phyloP scores from a whole-genome alignment of 2,888 invertebrate species.

The Cybosia mesomella region DNA sequence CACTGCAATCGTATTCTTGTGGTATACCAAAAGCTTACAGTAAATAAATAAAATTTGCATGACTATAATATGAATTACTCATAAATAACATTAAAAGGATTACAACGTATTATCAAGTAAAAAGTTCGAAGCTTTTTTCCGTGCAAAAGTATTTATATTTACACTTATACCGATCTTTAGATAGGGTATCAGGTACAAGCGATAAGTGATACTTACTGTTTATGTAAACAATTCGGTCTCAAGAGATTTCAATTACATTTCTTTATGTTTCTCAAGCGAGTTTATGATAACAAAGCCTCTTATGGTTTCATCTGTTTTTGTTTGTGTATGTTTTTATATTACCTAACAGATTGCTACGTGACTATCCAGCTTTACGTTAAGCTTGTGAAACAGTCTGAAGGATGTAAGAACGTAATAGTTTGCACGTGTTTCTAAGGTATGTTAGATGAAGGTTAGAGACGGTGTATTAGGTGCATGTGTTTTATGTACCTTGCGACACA shows the following conservation, averaged over 20 bases:
- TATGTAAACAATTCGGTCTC: slow-evolving; percentile 36
- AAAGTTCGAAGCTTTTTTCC: slow-evolving; percentile 29
- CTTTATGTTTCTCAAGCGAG: slow-evolving; percentile 20
- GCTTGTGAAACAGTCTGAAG: slow-evolving; percentile 48
- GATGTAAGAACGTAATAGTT: slow-evolving; percentile 52
- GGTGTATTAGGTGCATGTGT: slow-evolving; percentile 49
- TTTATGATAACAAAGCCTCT: slow-evolving; percentile 21
- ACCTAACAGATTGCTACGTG: slow-evolving; percentile 47
- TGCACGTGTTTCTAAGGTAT: slow-evolving; percentile 54
- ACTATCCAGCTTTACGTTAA: slow-evolving; percentile 41
- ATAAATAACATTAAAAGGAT: not conserved
- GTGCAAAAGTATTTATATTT: slow-evolving; percentile 17
- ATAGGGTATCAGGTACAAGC: slow-evolving; percentile 32
- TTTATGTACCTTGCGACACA: slow-evolving; percentile 67
- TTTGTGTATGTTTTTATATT: slow-evolving; percentile 26
- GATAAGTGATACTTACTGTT: slow-evolving; percentile 29
- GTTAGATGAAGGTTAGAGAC: slow-evolving; percentile 31
- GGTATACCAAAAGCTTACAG: not conserved
- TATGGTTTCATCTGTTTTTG: slow-evolving; percentile 14
- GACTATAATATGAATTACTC: not conserved
- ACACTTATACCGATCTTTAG: slow-evolving; percentile 16
- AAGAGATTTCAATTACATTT: slow-evolving; percentile 24
- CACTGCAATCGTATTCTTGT: too few relatives aligned
- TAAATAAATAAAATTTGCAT: too few relatives aligned
- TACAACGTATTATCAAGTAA: slow-evolving; percentile 14